Conservation (phyloP, 2,113 vertebrate species). For the Spheniscus mendiculus region DNA sequence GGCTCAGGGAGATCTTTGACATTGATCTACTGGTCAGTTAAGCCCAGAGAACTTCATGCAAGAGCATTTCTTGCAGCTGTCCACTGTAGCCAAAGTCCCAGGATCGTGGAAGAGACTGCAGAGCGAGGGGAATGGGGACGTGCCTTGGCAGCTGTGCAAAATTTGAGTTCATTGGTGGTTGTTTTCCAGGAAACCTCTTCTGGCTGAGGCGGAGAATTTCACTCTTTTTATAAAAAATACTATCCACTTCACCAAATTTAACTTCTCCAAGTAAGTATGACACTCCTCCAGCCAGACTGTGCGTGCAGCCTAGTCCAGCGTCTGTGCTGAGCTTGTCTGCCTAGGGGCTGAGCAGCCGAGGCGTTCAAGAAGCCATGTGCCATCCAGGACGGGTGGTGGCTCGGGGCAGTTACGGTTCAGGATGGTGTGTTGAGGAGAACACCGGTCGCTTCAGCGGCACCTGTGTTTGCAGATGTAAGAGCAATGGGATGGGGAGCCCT, state of each 20-base stretch:
- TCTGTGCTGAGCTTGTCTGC: neutral
- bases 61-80: neutral
- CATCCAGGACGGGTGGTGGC: neutral
- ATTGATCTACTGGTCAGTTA: neutral
- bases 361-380: rapidly evolving
- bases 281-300: neutral
- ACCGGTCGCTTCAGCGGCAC: rapidly evolving
- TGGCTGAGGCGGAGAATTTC: slow-evolving; percentile 72
- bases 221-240: slow-evolving; percentile 79
- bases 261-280: slow-evolving; percentile 73
- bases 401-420: neutral
- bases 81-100: neutral
- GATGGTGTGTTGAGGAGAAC: neutral
- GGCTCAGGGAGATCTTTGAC: neutral
- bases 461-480: neutral
- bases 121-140: rapidly evolving
- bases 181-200: slow-evolving; percentile 68
- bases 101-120: neutral
- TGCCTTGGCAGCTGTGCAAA: neutral
- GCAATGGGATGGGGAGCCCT: neutral
- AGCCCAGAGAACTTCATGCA: neutral
- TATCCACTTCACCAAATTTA: slow-evolving; percentile 77
- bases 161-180: neutral
- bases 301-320: neutral
- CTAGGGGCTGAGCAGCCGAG: neutral